These are phyloP conservation scores for Drosophila histrio DNA, from an alignment of 2,888 invertebrate species.

Conservation along the genomic window DNA sequence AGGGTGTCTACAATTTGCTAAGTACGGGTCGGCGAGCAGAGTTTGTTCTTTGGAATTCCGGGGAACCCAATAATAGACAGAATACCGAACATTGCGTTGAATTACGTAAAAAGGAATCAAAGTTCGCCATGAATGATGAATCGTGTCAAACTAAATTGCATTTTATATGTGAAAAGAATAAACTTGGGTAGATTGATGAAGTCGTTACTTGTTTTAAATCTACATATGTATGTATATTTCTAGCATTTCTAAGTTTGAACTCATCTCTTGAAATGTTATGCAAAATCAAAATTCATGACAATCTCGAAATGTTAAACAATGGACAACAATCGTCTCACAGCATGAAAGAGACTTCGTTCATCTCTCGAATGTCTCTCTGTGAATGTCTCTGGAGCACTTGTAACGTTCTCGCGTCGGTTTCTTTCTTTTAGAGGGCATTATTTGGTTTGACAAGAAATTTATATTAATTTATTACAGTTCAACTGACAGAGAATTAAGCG, in stretches of 20 bases:
- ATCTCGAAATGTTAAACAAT: constrained; percentile 7
- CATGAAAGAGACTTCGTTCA: constrained; percentile 15
- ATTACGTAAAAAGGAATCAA: not conserved
- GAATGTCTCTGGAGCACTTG: constrained; percentile 37
- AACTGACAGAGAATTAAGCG: constrained; percentile 83
- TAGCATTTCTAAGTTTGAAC: too few relatives aligned
- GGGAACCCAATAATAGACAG: not conserved
- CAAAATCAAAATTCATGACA: constrained; percentile 38
- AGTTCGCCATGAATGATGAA: not conserved
- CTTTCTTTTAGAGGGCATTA: constrained; percentile 8
- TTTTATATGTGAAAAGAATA: not conserved
- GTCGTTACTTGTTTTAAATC: too few relatives aligned
- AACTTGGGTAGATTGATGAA: too few relatives aligned
- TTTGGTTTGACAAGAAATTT: constrained; percentile 81
- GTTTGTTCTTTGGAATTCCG: not conserved
- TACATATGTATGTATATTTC: too few relatives aligned
- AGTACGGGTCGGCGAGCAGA: not conserved
- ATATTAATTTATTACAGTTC: constrained; percentile 83
- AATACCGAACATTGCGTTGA: not conserved
- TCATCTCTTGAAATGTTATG: constrained; percentile 3
- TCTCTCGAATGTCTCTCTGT: not conserved
- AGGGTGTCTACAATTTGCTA: not conserved
- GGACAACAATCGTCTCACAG: constrained; percentile 34
- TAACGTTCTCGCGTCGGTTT: constrained; percentile 28
- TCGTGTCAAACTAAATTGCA: not conserved